Conservation (phyloP, 1,140 invertebrate genomes). For the Drosophila kurseongensis region DNA sequence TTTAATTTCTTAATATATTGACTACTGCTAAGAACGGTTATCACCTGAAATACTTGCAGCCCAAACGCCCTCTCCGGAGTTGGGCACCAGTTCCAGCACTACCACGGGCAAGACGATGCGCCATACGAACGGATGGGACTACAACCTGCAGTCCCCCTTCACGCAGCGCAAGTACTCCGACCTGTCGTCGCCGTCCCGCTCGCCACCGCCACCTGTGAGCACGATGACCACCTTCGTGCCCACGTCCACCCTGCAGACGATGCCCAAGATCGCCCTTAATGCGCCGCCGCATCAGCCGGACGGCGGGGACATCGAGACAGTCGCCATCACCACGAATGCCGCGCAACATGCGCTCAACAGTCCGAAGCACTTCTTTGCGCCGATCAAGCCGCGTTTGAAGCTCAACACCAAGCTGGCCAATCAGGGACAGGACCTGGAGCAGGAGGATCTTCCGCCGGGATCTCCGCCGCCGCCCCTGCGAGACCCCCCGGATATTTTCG, state of each 20-base stretch:
- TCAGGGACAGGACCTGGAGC: conserved; percentile 25
- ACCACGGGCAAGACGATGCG: conserved; percentile 71
- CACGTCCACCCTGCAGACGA: conserved; percentile 57
- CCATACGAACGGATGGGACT: conserved; percentile 82
- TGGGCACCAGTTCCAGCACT: conserved; percentile 70
- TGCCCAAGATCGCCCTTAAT: conserved; percentile 67
- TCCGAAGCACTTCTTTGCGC: conserved; percentile 83
- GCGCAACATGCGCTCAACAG: conserved; percentile 68
- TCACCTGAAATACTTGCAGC: conserved; percentile 23
- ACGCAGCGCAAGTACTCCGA: conserved; percentile 74
- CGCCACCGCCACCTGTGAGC: conserved; percentile 47
- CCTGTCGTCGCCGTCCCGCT: conserved; percentile 45
- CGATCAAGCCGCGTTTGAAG: conserved; percentile 79
- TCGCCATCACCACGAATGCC: conserved; percentile 78
- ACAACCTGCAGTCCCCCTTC: conserved; percentile 79
- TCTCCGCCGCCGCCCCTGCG: conserved; percentile 65
- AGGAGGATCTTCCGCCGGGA: conserved; percentile 52
- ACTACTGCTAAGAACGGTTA: background rate
- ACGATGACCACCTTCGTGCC: conserved; percentile 65
- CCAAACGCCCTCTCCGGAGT: conserved; percentile 63
- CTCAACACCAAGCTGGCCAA: conserved; percentile 78
- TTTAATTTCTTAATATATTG: no score
- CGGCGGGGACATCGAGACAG: conserved; percentile 61
- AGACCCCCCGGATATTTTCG: conserved; percentile 79
- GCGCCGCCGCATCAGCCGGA: conserved; percentile 25